These are phyloP conservation scores for Colletes gigas DNA, from an alignment of 1,140 invertebrate species.

Conservation along the genomic window DNA sequence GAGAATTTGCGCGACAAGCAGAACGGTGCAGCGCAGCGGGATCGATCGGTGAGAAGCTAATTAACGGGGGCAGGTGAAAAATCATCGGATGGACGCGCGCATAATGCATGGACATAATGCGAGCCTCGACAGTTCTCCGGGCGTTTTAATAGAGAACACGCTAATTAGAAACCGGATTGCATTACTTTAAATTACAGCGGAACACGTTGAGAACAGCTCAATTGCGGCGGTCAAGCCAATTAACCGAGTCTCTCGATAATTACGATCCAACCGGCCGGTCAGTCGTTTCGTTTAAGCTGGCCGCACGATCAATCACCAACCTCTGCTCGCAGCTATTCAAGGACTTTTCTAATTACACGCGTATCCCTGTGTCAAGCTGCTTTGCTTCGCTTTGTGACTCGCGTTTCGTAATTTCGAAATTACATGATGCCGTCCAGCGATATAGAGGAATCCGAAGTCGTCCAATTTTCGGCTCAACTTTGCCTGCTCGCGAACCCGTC, in stretches of 20 bases:
- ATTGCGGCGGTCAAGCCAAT: constrained; percentile 55
- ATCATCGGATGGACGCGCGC: constrained; percentile 2
- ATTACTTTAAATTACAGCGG: constrained; percentile 59
- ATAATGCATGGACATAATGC: background rate
- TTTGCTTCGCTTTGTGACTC: background rate
- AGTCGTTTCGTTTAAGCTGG: constrained; percentile 48
- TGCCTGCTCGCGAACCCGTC: too few species aligned
- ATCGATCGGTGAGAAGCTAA: constrained; percentile 32
- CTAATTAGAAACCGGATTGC: constrained; percentile 57
- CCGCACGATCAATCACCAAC: constrained; percentile 35
- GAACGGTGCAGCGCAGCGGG: background rate
- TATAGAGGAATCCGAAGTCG: background rate
- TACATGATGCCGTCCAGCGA: background rate
- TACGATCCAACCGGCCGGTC: constrained; percentile 37
- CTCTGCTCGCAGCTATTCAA: constrained; percentile 33
- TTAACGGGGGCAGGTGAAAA: constrained; percentile 24
- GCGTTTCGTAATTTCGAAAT: constrained; percentile 28
- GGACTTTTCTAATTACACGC: constrained; percentile 38
- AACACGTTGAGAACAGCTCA: constrained; percentile 40
- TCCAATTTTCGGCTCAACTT: background rate
- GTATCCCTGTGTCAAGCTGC: constrained; percentile 1
- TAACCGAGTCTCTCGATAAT: constrained; percentile 59
- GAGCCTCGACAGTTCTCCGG: constrained; percentile 21
- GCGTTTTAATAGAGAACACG: constrained; percentile 49
- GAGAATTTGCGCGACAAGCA: background rate